Conservation (phyloP, 2,888 invertebrate genomes). For the Dryococelus australis region DNA sequence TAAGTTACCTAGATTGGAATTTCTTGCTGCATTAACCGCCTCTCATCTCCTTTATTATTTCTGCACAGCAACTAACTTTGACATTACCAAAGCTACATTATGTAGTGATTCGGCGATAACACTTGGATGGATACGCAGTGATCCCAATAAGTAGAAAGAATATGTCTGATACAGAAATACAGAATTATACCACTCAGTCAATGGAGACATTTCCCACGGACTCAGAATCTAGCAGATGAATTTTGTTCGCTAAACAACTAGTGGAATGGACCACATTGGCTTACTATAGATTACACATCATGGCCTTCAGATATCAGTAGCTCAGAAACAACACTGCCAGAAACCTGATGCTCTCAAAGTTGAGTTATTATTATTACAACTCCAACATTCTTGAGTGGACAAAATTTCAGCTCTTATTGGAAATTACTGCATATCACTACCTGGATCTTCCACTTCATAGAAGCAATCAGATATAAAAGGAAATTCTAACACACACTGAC, state of each 20-base stretch:
- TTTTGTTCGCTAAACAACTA: background rate
- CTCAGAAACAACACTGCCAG: too few species aligned
- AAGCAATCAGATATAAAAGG: too few species aligned
- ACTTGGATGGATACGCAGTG: slow-evolving; percentile 26
- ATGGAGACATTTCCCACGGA: slow-evolving; percentile 24
- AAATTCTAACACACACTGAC: background rate
- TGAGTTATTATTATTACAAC: too few species aligned
- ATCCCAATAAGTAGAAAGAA: slow-evolving; percentile 21
- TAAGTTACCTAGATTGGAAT: background rate
- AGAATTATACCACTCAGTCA: background rate
- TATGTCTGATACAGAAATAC: slow-evolving; percentile 22
- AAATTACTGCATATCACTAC: background rate
- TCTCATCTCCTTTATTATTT: background rate
- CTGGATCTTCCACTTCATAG: background rate
- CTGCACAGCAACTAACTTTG: background rate
- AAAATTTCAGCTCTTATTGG: background rate
- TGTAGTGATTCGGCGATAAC: slow-evolving; percentile 9
- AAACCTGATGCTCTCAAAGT: too few species aligned
- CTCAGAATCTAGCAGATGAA: background rate
- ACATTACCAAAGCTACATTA: background rate
- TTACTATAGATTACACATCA: too few species aligned
- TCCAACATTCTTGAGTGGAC: too few species aligned
- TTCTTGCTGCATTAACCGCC: background rate
- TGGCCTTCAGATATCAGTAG: too few species aligned
- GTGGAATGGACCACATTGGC: background rate